phyloP scores from a whole-genome alignment of 2,113 vertebrate genomes.

The Conger conger region DNA sequence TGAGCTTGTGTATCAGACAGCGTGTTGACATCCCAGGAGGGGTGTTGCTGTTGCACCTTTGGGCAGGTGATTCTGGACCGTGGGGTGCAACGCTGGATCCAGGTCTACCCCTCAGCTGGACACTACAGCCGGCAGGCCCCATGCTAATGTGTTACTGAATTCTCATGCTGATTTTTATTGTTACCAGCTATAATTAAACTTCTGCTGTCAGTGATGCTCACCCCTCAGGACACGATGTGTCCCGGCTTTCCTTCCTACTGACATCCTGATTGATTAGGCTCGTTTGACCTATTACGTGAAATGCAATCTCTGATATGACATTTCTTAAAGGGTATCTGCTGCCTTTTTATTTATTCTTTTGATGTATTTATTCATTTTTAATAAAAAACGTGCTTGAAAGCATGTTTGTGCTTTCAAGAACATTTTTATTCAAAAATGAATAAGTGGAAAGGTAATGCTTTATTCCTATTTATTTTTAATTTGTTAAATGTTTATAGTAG shows the following conservation, averaged over 20 bases:
- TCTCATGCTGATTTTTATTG: neutral
- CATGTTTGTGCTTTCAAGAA: neutral
- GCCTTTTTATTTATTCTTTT: no score
- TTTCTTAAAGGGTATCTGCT: neutral
- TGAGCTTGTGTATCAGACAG: no score
- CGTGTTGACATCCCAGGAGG: no score
- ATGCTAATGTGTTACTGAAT: neutral
- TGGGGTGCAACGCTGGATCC: no score
- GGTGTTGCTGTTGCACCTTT: no score
- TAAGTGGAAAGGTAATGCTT: neutral
- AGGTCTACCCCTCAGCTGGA: no score
- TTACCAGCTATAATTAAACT: neutral
- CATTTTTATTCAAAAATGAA: no score
- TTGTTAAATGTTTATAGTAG: no score
- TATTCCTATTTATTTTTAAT: neutral
- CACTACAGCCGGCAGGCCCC: no score
- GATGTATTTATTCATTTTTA: neutral
- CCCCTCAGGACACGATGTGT: neutral
- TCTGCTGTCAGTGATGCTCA: neutral
- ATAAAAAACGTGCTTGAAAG: neutral
- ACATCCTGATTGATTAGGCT: neutral
- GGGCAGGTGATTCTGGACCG: no score
- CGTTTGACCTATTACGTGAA: neutral
- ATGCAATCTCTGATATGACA: neutral
- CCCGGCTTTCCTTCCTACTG: neutral